Percentiles rank a stretch among this genome's conserved stretches.
These are phyloP conservation scores for Scaptodrosophila latifasciaeformis DNA, from an alignment of 2,888 invertebrate species.

Conservation along the genomic window DNA sequence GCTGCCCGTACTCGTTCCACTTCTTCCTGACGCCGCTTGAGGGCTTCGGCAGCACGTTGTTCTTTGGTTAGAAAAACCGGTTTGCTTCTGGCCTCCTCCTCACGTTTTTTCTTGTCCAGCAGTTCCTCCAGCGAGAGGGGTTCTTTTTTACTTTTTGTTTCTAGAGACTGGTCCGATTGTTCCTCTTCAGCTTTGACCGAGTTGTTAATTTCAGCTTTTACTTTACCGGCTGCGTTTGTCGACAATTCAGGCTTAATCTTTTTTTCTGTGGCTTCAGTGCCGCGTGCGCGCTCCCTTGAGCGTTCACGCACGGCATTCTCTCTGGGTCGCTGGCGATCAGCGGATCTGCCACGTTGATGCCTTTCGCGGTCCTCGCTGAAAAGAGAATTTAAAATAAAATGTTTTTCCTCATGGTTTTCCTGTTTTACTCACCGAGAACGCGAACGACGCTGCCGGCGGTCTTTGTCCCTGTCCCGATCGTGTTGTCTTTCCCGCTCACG, in stretches of 20 bases:
- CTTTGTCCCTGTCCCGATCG: constrained; percentile 47
- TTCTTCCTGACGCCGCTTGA: constrained; percentile 92
- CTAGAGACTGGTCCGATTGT: constrained; percentile 68
- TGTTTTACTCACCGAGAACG: constrained; percentile 51
- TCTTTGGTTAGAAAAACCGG: constrained; percentile 98
- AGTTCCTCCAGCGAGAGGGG: constrained; percentile 97
- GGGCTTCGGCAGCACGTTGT: constrained; percentile 91
- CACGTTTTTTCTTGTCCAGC: constrained; percentile 95
- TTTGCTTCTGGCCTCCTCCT: constrained; percentile 95
- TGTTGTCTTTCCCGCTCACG: constrained; percentile 34
- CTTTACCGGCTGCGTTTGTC: constrained; percentile 16
- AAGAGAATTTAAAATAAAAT: constrained; percentile 4
- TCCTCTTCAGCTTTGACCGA: constrained; percentile 76
- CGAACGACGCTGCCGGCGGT: constrained; percentile 56
- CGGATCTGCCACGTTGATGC: constrained; percentile 44
- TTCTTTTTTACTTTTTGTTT: constrained; percentile 77
- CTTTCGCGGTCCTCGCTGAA: constrained; percentile 45
- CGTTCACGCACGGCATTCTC: constrained; percentile 40
- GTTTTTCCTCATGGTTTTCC: too few species aligned
- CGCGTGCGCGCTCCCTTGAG: constrained; percentile 47
- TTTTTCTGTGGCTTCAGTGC: constrained; percentile 48
- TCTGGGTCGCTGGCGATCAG: constrained; percentile 42
- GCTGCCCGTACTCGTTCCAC: constrained; percentile 86
- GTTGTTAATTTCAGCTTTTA: constrained; percentile 7
- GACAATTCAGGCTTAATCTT: constrained; percentile 34